These are phyloP conservation scores for Pissodes strobi DNA, from an alignment of 1,140 invertebrate genomes.

Conservation along the genomic window DNA sequence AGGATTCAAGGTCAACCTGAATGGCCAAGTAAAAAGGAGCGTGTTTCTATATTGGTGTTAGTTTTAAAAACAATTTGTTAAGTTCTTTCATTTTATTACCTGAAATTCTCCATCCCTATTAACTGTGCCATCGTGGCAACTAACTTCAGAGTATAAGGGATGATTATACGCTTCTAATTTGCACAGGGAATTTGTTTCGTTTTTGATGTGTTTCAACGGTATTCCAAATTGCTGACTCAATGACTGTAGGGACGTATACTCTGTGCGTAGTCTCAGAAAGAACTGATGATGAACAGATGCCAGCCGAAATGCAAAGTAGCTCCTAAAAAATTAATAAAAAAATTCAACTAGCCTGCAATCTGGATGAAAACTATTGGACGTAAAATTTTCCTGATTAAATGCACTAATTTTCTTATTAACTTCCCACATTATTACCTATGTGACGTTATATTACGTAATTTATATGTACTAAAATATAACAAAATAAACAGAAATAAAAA, in stretches of 20 bases:
- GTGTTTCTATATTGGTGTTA: too few relatives aligned
- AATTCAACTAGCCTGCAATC: background rate
- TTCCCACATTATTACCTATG: too few relatives aligned
- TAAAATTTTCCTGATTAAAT: too few relatives aligned
- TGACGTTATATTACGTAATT: too few relatives aligned
- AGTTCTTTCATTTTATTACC: too few relatives aligned
- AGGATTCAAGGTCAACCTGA: too few relatives aligned
- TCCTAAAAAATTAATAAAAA: slow-evolving; percentile 64
- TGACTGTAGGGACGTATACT: slow-evolving; percentile 69
- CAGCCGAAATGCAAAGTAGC: slow-evolving; percentile 74
- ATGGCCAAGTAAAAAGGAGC: too few relatives aligned
- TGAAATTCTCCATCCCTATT: slow-evolving; percentile 50
- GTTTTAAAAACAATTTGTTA: too few relatives aligned
- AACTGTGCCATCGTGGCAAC: slow-evolving; percentile 33
- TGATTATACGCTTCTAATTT: slow-evolving; percentile 51
- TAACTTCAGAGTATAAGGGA: slow-evolving; percentile 26
- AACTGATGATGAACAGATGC: slow-evolving; percentile 77
- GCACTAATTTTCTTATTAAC: too few relatives aligned
- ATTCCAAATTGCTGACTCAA: slow-evolving; percentile 67
- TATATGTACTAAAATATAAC: too few relatives aligned
- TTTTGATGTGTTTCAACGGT: slow-evolving; percentile 56
- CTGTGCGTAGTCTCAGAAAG: slow-evolving; percentile 71
- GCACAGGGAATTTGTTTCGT: slow-evolving; percentile 53
- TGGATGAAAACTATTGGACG: too few relatives aligned
- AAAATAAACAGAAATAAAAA: too few relatives aligned